Base-by-base conservation (phyloP, 2,797 vertebrate genomes). In the Coranthus polyacanthus region DNA sequence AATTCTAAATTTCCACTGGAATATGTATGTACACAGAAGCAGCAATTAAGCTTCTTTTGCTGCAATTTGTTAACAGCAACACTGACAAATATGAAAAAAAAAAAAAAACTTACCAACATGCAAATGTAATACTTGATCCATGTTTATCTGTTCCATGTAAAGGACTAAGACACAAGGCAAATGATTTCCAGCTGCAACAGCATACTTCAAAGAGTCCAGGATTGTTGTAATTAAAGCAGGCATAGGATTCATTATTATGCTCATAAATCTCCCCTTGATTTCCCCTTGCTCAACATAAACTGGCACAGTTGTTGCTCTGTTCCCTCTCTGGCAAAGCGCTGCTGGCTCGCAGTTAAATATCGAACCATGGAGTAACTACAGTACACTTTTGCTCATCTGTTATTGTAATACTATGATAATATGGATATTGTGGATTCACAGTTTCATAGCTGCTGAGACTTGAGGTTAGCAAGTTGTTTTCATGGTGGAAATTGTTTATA, bases 231-330 rank as follows among this genome's bases (percentile, higher is more conserved):
- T 92, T 89, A 91, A 90, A 89, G 84, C 77, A 75, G 84, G 73
- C 86, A 86, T 81, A 81, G 49, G 73, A 88, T 78, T 89, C 75
- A 89, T 92, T 92, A 91, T 87, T 87, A 89, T 92, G 87, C 84
- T 83, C 86, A 89, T 88, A 88, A 91, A 90, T 89, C 82, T 89
- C 62, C 57, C 64, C 75, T 79, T 88, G 82, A 90, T 87, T 88
- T 90, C 85, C 84, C 83, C 69, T 87, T 71, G 81, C 85, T 86
- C 82, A 72, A 84, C 75, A 85, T 62, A 81, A 88, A 83, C 76
- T 74, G 82, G 72, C 78, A 75, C 81, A 85, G 81, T 81, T 64
- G 75, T 70, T 82, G 73, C 75, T 78, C 61, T n/a, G 5, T 44
- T 74, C 39, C 41, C 64, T 78, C 69, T 26, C 56, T 68, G 64